Evolutionary conservation across 2,113 vertebrate species (phyloP), one percentile per base, ranked within the genome.

Genomic region (Labeo catla): DNA sequence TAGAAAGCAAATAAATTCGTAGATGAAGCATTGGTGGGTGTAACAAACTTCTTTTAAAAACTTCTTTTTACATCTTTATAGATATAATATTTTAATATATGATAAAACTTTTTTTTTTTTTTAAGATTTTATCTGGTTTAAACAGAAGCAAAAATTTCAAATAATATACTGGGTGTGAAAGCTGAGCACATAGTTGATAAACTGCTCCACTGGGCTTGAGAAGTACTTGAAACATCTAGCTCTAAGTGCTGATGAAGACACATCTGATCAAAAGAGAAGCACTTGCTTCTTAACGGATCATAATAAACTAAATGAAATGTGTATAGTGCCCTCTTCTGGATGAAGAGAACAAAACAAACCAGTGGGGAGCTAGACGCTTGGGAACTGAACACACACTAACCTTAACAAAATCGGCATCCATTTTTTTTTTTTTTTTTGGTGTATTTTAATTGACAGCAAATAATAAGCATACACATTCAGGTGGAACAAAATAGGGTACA

Each of bases 201-300:
- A 73, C 76, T 59, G 57, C 59, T 85, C 23, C 11, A 45, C 49
- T 68, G 43, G 85, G 59, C 47, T 68, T 54, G 54, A 72, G 49
- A 81, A 61, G 43, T 65, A 39, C 59, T 84, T 54, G 61, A 84
- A 82, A 70, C 45, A 83, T 72, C 66, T 63, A 70, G 84, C 57
- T 86, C 68, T 88, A 85, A 81, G 76, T 89, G 84, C 86, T 88
- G 84, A 86, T 81, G 70, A 72, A 81, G 80, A 74, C 84, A 86
- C 74, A 76, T 79, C 36, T 83, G 36, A 73, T 74, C 54, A 43
- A 39, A 76, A 70, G 61, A 87, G 83, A 77, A 84, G 61, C 70
- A 47, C 61, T 73, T 83, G 47, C 49, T 49, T 36, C 77, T 47
- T 43, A 76, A 70, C 78, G 23, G 77, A 81, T 12, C 19, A 23